A percentile compares a stretch with the other conserved stretches of the same genome.
Conservation (phyloP, 2,797 vertebrate species). For the Micrastur ruficollis region DNA sequence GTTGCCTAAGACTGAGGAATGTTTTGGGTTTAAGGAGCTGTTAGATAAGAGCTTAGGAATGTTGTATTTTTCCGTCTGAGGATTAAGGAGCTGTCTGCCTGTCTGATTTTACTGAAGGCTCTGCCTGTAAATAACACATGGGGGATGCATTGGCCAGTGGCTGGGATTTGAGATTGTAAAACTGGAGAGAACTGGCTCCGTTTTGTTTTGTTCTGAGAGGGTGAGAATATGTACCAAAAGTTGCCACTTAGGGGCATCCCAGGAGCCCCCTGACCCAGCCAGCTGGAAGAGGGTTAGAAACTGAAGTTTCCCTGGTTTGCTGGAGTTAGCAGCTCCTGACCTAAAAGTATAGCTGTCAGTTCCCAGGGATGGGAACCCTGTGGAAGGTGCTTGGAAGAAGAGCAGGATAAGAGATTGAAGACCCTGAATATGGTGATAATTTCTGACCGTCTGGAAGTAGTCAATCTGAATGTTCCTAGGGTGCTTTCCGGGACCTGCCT, state of each 20-base stretch:
- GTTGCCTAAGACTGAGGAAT: background rate
- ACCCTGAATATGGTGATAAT: background rate
- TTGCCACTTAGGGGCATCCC: background rate
- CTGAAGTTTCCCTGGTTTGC: background rate
- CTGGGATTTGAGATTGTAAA: background rate
- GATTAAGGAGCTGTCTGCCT: background rate
- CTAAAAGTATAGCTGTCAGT: fast-evolving
- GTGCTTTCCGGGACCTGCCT: background rate
- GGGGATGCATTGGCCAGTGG: background rate
- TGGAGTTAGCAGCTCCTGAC: background rate
- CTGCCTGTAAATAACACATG: background rate
- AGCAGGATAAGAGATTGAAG: background rate
- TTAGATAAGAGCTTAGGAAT: background rate
- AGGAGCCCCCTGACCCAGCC: background rate
- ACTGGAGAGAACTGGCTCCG: background rate
- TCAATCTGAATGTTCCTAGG: background rate
- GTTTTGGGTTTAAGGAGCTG: background rate
- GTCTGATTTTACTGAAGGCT: background rate
- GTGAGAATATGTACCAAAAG: background rate
- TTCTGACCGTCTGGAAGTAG: background rate
- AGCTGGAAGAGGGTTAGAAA: background rate
- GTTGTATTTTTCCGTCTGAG: background rate
- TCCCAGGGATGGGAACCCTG: background rate
- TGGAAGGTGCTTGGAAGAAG: background rate
- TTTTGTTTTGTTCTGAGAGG: background rate